Base-by-base conservation (phyloP, 2,113 vertebrate species). In the Rhizomys pruinosus region DNA sequence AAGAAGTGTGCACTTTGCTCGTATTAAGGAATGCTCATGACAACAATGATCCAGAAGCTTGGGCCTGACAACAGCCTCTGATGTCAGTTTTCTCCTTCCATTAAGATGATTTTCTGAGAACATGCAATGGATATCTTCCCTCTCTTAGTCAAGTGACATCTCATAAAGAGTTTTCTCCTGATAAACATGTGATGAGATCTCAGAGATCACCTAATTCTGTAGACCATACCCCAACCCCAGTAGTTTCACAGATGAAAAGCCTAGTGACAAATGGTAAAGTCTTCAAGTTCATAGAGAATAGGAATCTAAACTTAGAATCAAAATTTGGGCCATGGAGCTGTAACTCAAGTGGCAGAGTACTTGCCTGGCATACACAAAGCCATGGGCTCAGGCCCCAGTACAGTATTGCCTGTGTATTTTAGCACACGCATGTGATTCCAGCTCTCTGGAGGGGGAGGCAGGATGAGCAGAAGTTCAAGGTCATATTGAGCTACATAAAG, bases 41-140 rank as follows among this genome's bases (percentile, higher is more conserved):
- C n/a, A 52, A 32, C 23, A 10, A 37, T 27, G 42, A 1, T 17
- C 39, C 34, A 64, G 22, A 90, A 81, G 20, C 19, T 80, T 32
- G 5, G 27, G 20, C 39, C 57, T 39, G 55, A 25, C 37, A 81
- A 74, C 52, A 82, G 17, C 57, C 57, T 73, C 13, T 82, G 61
- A 27, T 19, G 73, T 57, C n/a, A 72, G 25, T 61, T 19, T 57
- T 85, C 61, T 63, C 76, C 34, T 42, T 64, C 32, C 4, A 12
- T 10, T 25, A 77, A 63, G 39, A 47, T 0, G 3, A 22, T 37
- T n/a, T 73, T 84, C 55, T 47, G 63, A 63, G 37, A 44, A 11
- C n/a, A 5, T 10, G 0, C 37, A 32, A 10, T 3, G 39, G 29
- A 7, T 12, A 19, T 8, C n/a, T 68, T 22, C 22, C 11, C 22